Conservation (phyloP, 2,888 invertebrate species). For the Peribatodes rhomboidaria region DNA sequence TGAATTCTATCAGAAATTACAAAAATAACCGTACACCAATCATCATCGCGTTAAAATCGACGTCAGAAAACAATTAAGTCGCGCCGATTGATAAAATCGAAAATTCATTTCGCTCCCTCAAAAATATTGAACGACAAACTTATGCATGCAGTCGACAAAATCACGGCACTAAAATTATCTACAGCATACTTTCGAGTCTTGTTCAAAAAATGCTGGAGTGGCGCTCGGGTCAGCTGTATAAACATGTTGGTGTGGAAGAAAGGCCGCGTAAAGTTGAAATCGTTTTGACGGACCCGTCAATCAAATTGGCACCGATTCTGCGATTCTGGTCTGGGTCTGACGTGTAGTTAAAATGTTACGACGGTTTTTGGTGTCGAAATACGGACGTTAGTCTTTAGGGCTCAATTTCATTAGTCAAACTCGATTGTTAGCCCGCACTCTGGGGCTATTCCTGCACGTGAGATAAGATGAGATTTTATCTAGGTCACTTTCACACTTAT, state of each 20-base stretch:
- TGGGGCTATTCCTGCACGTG: too few species aligned
- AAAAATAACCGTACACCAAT: constrained; percentile 15
- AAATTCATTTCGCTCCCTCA: constrained; percentile 16
- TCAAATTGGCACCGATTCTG: constrained; percentile 29
- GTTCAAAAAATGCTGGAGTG: background rate
- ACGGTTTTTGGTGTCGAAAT: constrained; percentile 18
- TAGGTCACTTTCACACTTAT: too few species aligned
- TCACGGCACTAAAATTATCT: background rate
- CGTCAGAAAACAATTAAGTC: constrained; percentile 24
- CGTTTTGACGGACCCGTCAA: constrained; percentile 28
- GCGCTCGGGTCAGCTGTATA: background rate
- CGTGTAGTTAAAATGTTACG: constrained; percentile 36
- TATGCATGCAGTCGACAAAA: background rate
- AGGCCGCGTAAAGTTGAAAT: constrained; percentile 10
- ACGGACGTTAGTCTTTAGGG: background rate
- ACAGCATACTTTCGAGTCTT: background rate
- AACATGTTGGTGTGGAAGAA: background rate
- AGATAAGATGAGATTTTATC: too few species aligned
- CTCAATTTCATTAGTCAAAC: too few species aligned
- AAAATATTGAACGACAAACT: constrained; percentile 9
- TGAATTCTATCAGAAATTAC: constrained; percentile 7
- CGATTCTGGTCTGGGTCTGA: constrained; percentile 16
- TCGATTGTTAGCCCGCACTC: too few species aligned
- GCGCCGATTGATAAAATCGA: constrained; percentile 15
- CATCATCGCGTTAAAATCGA: constrained; percentile 13